Conservation (phyloP, 2,888 invertebrate genomes). For the Monopis laevigella region DNA sequence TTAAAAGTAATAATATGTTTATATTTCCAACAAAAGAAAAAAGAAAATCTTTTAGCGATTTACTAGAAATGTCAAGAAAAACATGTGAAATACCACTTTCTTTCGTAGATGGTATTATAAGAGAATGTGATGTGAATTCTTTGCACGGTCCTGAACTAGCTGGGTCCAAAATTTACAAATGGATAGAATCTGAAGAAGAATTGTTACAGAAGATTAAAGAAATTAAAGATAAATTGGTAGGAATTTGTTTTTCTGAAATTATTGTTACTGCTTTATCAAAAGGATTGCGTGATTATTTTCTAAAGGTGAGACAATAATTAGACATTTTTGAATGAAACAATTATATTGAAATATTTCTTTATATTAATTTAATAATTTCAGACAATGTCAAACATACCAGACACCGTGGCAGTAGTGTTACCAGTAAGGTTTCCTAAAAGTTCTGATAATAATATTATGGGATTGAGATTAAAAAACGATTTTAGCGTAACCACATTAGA, state of each 20-base stretch:
- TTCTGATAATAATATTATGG: slow-evolving; percentile 18
- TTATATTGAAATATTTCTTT: not conserved
- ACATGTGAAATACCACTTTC: slow-evolving; percentile 30
- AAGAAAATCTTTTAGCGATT: slow-evolving; percentile 20
- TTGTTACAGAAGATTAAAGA: slow-evolving; percentile 38
- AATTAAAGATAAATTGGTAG: slow-evolving; percentile 31
- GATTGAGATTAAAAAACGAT: slow-evolving; percentile 40
- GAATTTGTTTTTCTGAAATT: slow-evolving; percentile 51
- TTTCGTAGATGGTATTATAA: slow-evolving; percentile 30
- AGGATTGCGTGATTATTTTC: slow-evolving; percentile 47
- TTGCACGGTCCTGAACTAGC: slow-evolving; percentile 48
- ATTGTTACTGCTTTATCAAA: slow-evolving; percentile 53
- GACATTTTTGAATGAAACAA: not conserved
- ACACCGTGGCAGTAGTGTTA: slow-evolving; percentile 35
- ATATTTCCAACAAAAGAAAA: slow-evolving; percentile 23
- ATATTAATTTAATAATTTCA: slow-evolving; percentile 16
- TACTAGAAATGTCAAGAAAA: slow-evolving; percentile 28
- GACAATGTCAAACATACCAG: slow-evolving; percentile 31
- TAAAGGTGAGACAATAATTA: slow-evolving; percentile 29
- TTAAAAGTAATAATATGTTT: slow-evolving; percentile 23
- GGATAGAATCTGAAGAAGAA: slow-evolving; percentile 40
- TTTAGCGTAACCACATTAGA: slow-evolving; percentile 58
- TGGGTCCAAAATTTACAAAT: slow-evolving; percentile 48
- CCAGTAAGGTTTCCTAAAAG: slow-evolving; percentile 33
- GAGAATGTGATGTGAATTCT: slow-evolving; percentile 39